Base-by-base conservation (phyloP, 2,113 vertebrate genomes). In the Hucho hucho region DNA sequence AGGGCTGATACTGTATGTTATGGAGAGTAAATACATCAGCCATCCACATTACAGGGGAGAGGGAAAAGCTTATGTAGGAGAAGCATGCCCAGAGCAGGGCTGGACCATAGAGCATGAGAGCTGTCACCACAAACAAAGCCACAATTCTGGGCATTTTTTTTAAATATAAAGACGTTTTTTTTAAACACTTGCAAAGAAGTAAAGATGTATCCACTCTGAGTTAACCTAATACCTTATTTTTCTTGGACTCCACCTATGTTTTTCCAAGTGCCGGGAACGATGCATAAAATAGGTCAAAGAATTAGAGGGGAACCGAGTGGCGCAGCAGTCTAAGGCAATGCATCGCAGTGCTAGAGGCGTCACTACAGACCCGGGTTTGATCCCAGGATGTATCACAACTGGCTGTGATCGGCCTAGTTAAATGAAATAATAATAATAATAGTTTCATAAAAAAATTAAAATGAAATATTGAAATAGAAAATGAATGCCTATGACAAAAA, bases 391-490 rank as follows among this genome's bases (percentile, higher is more conserved):
- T 5, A 29, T 29, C 29, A 29, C 29, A 29, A 29, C 29, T 4
- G 29, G 29, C 29, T 29, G 29, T 29, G 4, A 29, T 29, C 29
- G 5, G 29, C 29, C 29, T 6, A 29, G 29, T 29, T 29, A 29
- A 29, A 29, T 29, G 29, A 29, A 29, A 29, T 29, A 29, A 29
- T 29, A 29, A 29, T 29, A 80, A 93, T 91, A 92, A 93, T 89
- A 85, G 82, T 89, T 92, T 86, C 12, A 77, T 74, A 72, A 72
- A 71, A 83, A 83, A 89, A 90, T 86, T 90, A 87, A 32, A 32
- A 32, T n/a, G n/a, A n/a, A n/a, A n/a, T n/a, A n/a, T n/a, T 90
- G 87, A 90, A 92, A 92, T 90, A 93, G 88, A 92, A 94, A 95
- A 93, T 92, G 88, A 85, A 88, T 87, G 82, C 77, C 90, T 90